Conservation (phyloP, 2,113 vertebrate species). For the Corvus hawaiiensis region DNA sequence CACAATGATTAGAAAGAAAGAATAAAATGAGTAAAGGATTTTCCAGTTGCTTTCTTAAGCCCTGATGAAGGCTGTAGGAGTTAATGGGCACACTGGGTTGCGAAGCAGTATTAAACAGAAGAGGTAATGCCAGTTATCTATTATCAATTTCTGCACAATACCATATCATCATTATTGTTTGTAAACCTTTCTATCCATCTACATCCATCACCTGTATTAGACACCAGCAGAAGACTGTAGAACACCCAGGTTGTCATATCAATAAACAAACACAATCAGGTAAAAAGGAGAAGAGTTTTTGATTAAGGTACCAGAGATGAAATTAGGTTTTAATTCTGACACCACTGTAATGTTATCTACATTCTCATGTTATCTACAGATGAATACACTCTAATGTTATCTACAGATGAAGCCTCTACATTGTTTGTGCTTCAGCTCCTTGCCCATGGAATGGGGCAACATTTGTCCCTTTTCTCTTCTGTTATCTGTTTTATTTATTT, state of each 20-base stretch:
- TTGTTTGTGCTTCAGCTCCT: neutral
- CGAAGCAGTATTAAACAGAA: neutral
- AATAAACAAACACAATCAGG: neutral
- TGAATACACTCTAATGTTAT: neutral
- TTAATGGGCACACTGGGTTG: neutral
- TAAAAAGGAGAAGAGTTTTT: neutral
- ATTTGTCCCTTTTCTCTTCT: neutral
- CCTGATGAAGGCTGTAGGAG: neutral
- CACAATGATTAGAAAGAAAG: neutral
- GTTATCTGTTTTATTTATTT: neutral
- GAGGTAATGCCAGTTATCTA: neutral
- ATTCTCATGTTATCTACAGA: neutral
- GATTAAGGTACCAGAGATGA: neutral
- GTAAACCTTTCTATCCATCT: neutral
- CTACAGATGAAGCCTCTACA: neutral
- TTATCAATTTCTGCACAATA: neutral
- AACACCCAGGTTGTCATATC: neutral
- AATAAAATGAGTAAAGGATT: neutral
- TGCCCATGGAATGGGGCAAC: neutral
- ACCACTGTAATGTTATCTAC: neutral
- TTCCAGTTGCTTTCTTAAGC: neutral
- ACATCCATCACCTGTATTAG: neutral
- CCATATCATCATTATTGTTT: neutral
- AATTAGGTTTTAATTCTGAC: neutral
- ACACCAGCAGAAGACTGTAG: neutral